These are phyloP conservation scores for Cyclopterus lumpus DNA, from an alignment of 2,797 vertebrate genomes.

Conservation along the genomic window DNA sequence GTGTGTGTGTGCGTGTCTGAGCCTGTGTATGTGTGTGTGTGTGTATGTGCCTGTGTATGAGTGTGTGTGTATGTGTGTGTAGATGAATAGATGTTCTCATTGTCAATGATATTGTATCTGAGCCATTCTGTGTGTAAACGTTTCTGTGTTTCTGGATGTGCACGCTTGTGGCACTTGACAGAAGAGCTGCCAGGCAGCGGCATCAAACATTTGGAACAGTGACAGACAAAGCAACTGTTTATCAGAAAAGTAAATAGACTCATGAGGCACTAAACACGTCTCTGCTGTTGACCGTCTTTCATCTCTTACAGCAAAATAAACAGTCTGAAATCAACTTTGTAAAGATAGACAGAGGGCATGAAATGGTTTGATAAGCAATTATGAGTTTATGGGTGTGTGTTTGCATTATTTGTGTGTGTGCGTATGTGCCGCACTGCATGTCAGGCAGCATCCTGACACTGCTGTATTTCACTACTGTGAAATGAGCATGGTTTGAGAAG, in stretches of 20 bases:
- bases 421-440: background rate
- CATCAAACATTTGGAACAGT: constrained; percentile 70
- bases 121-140: constrained; percentile 38
- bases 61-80: background rate
- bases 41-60: background rate
- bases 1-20: background rate
- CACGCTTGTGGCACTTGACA: constrained; percentile 55
- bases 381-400: background rate
- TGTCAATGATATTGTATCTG: constrained; percentile 23
- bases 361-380: constrained; percentile 31
- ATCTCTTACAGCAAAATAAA: constrained; percentile 49
- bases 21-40: background rate
- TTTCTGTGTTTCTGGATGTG: constrained; percentile 52
- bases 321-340: constrained; percentile 44
- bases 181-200: constrained; percentile 67
- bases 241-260: constrained; percentile 69
- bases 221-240: constrained; percentile 71
- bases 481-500: background rate
- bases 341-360: constrained; percentile 24
- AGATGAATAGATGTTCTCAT: constrained; percentile 11
- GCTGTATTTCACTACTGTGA: background rate
- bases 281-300: constrained; percentile 50
- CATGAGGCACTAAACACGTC: constrained; percentile 48
- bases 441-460: background rate
- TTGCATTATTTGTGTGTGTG: background rate